A percentile compares a stretch with the other conserved stretches of the same genome.
phyloP scores from a whole-genome alignment of 1,140 invertebrate genomes.

The Diuraphis noxia region DNA sequence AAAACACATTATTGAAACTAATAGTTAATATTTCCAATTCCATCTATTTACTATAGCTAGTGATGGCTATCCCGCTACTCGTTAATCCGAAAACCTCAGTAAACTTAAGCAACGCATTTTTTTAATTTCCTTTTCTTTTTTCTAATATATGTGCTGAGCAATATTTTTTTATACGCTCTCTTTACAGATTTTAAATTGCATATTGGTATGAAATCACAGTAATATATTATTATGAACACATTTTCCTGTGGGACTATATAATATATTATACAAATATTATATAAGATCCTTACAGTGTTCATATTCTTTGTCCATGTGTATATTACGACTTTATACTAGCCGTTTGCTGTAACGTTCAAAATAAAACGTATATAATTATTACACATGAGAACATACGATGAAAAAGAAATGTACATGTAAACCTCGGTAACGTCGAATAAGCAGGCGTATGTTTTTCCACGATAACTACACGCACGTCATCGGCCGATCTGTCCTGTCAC shows the following conservation, averaged over 20 bases:
- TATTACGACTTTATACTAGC: neutral
- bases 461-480: conserved; percentile 24
- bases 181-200: neutral
- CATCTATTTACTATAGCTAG: too few relatives aligned
- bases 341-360: neutral
- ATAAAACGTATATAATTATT: neutral
- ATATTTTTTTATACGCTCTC: neutral
- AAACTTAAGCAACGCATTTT: too few relatives aligned
- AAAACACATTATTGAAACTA: too few relatives aligned
- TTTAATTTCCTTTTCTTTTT: too few relatives aligned
- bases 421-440: neutral
- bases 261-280: neutral
- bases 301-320: neutral
- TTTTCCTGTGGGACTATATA: neutral
- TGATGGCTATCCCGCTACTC: too few relatives aligned
- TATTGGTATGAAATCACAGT: neutral
- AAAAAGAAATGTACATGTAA: neutral
- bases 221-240: too few relatives aligned
- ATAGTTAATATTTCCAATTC: too few relatives aligned
- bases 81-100: too few relatives aligned
- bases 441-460: neutral
- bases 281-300: neutral
- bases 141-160: too few relatives aligned
- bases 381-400: neutral
- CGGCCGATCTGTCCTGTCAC: conserved; percentile 34